Base-by-base conservation (phyloP, 2,888 invertebrate species). In the Leptothorax acervorum region DNA sequence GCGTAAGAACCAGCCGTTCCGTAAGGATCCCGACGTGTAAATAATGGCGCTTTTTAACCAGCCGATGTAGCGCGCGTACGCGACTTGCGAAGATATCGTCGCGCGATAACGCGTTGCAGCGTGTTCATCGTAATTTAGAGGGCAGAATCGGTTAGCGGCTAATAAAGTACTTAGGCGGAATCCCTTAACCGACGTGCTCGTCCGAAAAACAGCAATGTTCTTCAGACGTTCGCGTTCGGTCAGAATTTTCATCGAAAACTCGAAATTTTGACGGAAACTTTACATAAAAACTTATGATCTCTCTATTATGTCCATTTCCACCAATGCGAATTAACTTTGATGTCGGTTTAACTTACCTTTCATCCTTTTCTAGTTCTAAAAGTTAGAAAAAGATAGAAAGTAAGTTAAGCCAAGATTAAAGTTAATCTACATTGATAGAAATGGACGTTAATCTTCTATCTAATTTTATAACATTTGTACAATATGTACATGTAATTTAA, bases 1-100 rank as follows among this genome's bases (percentile, higher is more conserved):
- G 71, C 35, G 71, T n/a, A 66, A 31, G 53, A 79, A 63, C 55
- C n/a, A 6, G 12, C 35, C 45, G 31, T 45, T 57, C 68, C 35
- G 70, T 48, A 23, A 79, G 70, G 8, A 23, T 71, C 60, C 18
- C 48, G 35, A 71, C 60, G 60, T 60, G 60, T 81, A 81, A 81
- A 9, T 81, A 81, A 81, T 71, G 78, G 57, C 39, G 35, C 82
- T 53, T 76, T 48, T 76, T 82, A 65, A 66, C 53, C 57, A 28
- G 28, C 28, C 39, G 39, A 65, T 76, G 28, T 65, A 23, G 4
- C 63, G 63, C 65, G 65, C 74, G 57, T 28, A 35, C 23, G 42
- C 31, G 79, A 53, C 51, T 76, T 65, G 63, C 63, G 42, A 15
- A 39, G 35, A 60, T 57, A 78, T 76, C 63, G 63, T 18, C 63